Evolutionary conservation across 1,140 invertebrate species (phyloP), one percentile per base, ranked within the genome.

Genomic region (Drosophila fuyamai): DNA sequence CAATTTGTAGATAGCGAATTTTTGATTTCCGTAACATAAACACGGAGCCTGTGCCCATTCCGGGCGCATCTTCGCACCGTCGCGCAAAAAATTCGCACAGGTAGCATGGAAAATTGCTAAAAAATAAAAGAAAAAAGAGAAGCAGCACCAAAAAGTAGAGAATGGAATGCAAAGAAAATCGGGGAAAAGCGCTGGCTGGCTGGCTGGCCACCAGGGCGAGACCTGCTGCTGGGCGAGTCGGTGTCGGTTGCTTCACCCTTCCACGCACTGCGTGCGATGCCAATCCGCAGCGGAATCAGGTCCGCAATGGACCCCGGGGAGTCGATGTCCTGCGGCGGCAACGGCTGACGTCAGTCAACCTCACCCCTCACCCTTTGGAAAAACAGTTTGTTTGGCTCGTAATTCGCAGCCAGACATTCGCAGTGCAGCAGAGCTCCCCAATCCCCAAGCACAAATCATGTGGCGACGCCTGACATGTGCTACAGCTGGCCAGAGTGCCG

Each of bases 11-110:
- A 91, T 91, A 91, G 80, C 68, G 61, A 77, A 81, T 77, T 89
- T 91, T 91, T 91, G 78, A 91, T 91, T 91, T 91, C 81, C 78
- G 72, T 82, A 91, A 91, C 83, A 89, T 91, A 91, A 91, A 91
- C 88, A 91, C 79, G 66, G 60, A 88, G 76, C 71, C 38, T 60
- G 66, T 67, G 68, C 66, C 61, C 62, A 61, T 67, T 58, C 50
- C 61, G 10, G 61, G 47, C 51, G n/a, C 80, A 67, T 38, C 62
- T 60, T 58, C 58, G 76, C 82, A 86, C 80, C 56, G 71, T 62
- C 80, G 71, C 66, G 75, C 59, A 79, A 91, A 91, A 91, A 91
- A 91, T 91, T 78, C 41, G 71, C 81, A 91, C 90, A 91, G 90
- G 90, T 91, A 91, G 90, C 90, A 66, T 90, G 71, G 55, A 91